Evolutionary conservation across 2,113 vertebrate species (phyloP).

Genomic region (Trogon melanurus): DNA sequence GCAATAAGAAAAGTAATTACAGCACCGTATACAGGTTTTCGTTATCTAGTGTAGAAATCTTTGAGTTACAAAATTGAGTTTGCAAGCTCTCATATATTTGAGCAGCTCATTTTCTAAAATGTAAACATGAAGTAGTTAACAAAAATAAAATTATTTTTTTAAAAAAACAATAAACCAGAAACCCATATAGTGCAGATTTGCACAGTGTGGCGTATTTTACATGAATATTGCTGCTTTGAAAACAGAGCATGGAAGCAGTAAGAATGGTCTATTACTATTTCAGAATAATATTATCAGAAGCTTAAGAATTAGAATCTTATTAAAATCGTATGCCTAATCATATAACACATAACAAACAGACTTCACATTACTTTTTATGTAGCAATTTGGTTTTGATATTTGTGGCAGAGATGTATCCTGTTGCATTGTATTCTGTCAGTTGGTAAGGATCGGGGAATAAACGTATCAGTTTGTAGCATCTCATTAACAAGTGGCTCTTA

Average conservation of each 20-base stretch:
- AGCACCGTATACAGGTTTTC: background rate
- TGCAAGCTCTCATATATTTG: background rate
- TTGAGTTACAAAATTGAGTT: background rate
- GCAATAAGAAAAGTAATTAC: background rate
- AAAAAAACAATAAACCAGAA: background rate
- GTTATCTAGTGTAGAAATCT: background rate
- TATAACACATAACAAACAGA: constrained; percentile 61
- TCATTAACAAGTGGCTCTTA: constrained; percentile 70
- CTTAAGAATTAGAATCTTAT: constrained; percentile 62
- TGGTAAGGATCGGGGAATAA: constrained; percentile 54
- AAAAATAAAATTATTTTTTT: background rate
- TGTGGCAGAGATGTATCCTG: constrained; percentile 15
- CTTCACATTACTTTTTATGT: constrained; percentile 60
- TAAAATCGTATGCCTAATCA: constrained; percentile 66
- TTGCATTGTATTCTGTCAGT: constrained; percentile 59
- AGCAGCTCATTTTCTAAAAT: background rate
- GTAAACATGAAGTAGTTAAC: background rate
- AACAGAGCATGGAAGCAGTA: constrained; percentile 10
- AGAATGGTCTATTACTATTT: constrained; percentile 39
- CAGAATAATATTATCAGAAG: constrained; percentile 20
- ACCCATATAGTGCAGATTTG: background rate
- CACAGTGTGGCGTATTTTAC: background rate
- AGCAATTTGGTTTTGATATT: constrained; percentile 51
- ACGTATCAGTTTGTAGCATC: constrained; percentile 61
- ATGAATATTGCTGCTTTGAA: background rate